Base-by-base conservation (phyloP, 1,140 invertebrate genomes). In the Campoletis sonorensis region DNA sequence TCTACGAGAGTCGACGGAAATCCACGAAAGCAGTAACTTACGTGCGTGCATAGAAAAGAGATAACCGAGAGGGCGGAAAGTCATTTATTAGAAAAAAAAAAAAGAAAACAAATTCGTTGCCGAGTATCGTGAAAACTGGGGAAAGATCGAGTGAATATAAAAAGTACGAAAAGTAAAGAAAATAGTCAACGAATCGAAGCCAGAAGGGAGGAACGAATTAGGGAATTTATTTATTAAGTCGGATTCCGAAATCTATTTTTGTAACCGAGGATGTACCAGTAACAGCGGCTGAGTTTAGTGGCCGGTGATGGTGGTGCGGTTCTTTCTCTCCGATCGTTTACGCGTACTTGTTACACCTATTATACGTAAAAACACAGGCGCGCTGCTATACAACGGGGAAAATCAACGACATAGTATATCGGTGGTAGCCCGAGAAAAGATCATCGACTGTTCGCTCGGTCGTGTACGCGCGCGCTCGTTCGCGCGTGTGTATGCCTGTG, bases 221-320 rank as follows among this genome's bases (percentile, higher is more conserved):
- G 81, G 71, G 51, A 70, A 45, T 45, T 58, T 68, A 79, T 73
- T 68, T 45, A 71, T 79, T 49, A 51, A 49, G 45, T 40, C 49
- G 75, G 30, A 79, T 73, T 73, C 23, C 40, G 40, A 61, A 78
- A 45, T 78, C 54, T 78, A 78, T 78, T 78, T 78, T 78, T 78
- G 54, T 78, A 78, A 78, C 11, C 76, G 76, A 78, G 54, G 54
- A 61, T 78, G 54, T 78, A 78, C 76, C 76, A 78, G 61, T 78
- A 78, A 54, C 45, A 27, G 54, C 45, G 76, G 27, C 54, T 58
- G 54, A n/a, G 54, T 18, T 58, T 45, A 58, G 54, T 58, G 49
- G 45, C 33, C 49, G 26, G 45, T 64, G 40, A 45, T 45, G 40
- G 40, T 45, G 40, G 40, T 45, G 40, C 18, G 51, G 72, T 45